Evolutionary conservation across 1,140 invertebrate genomes (phyloP).

Genomic region (Euwallacea fornicatus): DNA sequence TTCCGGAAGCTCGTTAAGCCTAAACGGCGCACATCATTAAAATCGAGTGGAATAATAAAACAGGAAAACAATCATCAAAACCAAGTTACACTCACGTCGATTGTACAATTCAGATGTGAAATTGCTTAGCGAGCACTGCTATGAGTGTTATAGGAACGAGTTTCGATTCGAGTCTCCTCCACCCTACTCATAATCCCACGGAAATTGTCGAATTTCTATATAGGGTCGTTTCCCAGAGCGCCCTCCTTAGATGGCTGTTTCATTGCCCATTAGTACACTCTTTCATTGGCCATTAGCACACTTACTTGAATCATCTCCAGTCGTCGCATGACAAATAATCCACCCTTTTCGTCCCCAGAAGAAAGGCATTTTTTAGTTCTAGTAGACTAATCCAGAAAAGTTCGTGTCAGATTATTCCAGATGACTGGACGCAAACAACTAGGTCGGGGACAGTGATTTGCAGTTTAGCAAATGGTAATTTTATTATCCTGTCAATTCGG

Average conservation of each 20-base stretch:
- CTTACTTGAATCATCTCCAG: constrained; percentile 20
- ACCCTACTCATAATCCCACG: constrained; percentile 38
- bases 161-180: constrained; percentile 21
- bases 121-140: constrained; percentile 14
- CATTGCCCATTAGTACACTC: constrained; percentile 29
- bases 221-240: constrained; percentile 19
- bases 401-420: neutral
- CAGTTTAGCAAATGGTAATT: constrained; percentile 32
- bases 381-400: too few species aligned
- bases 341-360: too few species aligned
- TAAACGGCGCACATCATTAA: constrained; percentile 9
- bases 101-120: constrained; percentile 25
- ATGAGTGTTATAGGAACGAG: neutral
- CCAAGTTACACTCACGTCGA: constrained; percentile 30
- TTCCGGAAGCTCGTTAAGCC: too few species aligned
- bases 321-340: too few species aligned
- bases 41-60: constrained; percentile 24
- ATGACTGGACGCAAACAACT: neutral
- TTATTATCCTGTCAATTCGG: constrained; percentile 29
- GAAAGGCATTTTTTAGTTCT: too few species aligned
- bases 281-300: too few species aligned
- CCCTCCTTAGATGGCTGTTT: constrained; percentile 38
- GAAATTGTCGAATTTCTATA: constrained; percentile 43
- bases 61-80: constrained; percentile 32
- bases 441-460: neutral